Evolutionary conservation across 2,888 invertebrate genomes (phyloP).

Genomic region (Patella depressa): DNA sequence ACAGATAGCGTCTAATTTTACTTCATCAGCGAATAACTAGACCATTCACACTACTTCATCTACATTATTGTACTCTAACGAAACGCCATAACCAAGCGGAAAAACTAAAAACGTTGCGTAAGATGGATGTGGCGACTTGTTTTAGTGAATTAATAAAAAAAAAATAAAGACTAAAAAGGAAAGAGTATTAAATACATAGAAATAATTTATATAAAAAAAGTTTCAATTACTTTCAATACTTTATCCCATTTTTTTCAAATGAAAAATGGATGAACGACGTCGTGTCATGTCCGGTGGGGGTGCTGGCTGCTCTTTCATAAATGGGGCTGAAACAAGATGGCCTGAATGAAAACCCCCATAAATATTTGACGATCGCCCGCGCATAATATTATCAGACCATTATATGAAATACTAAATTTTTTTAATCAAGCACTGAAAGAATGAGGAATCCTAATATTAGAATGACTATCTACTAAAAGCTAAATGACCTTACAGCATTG

Average conservation of each 20-base stretch:
- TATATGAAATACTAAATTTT: no score
- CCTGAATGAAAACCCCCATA: background rate
- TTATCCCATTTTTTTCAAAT: slow-evolving; percentile 13
- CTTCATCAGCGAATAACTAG: background rate
- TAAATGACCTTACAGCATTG: no score
- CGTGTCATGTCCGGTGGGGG: background rate
- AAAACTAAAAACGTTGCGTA: background rate
- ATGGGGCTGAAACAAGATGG: slow-evolving; percentile 9
- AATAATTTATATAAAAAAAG: slow-evolving; percentile 2
- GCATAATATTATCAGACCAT: background rate
- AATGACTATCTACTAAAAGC: no score
- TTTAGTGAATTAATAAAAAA: background rate
- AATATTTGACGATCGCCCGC: background rate
- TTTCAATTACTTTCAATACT: slow-evolving; percentile 1
- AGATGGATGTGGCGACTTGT: slow-evolving; percentile 1
- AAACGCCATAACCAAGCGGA: slow-evolving; percentile 4
- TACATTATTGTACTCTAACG: no score
- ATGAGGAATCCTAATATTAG: no score
- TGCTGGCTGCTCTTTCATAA: slow-evolving; percentile 7
- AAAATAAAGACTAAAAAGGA: background rate
- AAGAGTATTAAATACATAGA: background rate
- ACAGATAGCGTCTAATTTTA: no score
- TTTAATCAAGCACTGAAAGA: no score
- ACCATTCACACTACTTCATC: background rate
- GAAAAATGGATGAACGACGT: slow-evolving; percentile 1